These are phyloP conservation scores for Cyprinodon variegatus DNA, from an alignment of 2,113 vertebrate genomes.

Conservation along the genomic window DNA sequence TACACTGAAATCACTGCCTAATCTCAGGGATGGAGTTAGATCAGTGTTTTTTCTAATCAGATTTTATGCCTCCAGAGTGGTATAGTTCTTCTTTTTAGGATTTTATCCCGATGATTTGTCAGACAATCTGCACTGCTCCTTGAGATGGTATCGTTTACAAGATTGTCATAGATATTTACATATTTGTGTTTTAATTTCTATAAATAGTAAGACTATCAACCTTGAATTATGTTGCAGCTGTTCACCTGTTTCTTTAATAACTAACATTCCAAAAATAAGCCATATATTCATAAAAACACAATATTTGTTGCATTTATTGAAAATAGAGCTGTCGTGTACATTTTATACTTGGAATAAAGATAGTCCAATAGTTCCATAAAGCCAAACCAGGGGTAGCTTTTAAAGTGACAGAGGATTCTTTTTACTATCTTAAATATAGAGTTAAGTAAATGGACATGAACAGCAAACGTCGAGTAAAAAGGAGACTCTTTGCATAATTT, in stretches of 20 bases:
- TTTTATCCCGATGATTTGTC: constrained; percentile 45
- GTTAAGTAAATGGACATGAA: background rate
- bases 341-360: constrained; percentile 38
- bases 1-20: constrained; percentile 77
- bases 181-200: constrained; percentile 43
- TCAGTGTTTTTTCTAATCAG: constrained; percentile 71
- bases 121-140: constrained; percentile 65
- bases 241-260: constrained; percentile 34
- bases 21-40: constrained; percentile 80
- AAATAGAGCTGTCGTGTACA: constrained; percentile 27
- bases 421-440: constrained; percentile 7
- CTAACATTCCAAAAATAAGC: constrained; percentile 72
- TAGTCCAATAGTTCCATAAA: background rate
- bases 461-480: background rate
- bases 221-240: constrained; percentile 34
- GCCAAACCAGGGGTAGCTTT: constrained; percentile 16
- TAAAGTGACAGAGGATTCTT: background rate
- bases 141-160: constrained; percentile 72
- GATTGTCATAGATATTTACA: constrained; percentile 29
- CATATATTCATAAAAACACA: constrained; percentile 54
- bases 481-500: too few relatives aligned
- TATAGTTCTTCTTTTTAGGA: constrained; percentile 50
- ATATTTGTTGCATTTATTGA: constrained; percentile 23
- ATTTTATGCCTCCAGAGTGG: constrained; percentile 56
- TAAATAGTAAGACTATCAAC: constrained; percentile 43